Conservation (phyloP, 2,113 vertebrate genomes). For the Nibea coibor region DNA sequence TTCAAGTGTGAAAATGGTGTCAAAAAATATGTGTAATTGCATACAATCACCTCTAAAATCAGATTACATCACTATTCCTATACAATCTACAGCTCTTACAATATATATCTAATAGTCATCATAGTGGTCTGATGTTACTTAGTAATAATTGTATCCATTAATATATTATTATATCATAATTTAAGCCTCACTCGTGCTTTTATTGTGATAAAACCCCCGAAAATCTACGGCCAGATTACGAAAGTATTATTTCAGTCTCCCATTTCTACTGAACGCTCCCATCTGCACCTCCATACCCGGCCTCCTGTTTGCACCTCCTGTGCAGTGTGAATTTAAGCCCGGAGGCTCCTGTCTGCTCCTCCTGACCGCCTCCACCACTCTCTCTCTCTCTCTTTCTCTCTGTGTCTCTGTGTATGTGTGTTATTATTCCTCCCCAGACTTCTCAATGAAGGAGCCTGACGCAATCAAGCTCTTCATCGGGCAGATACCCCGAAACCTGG, state of each 20-base stretch:
- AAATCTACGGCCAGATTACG: slow-evolving; percentile 3
- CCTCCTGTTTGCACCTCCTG: slow-evolving; percentile 81
- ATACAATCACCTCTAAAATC: neutral
- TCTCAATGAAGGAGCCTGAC: slow-evolving; percentile 99
- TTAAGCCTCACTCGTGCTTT: neutral
- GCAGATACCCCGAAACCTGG: slow-evolving; percentile 99
- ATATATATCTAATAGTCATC: neutral
- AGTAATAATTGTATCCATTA: neutral
- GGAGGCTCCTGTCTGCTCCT: slow-evolving; percentile 73
- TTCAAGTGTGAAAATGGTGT: neutral
- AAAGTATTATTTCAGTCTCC: slow-evolving; percentile 51
- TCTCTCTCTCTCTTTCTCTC: slow-evolving; percentile 18
- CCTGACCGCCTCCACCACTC: slow-evolving; percentile 64
- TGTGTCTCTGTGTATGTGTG: slow-evolving; percentile 47
- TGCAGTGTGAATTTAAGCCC: slow-evolving; percentile 76
- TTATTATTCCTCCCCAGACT: slow-evolving; percentile 72
- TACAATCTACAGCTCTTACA: neutral
- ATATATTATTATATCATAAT: neutral
- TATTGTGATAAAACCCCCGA: neutral
- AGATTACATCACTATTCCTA: neutral
- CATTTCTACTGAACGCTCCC: slow-evolving; percentile 58
- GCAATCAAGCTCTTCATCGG: slow-evolving; percentile 99
- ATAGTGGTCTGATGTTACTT: neutral
- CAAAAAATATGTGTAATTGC: neutral
- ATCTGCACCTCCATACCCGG: slow-evolving; percentile 72